A percentile compares a stretch with the other conserved stretches of the same genome.
These are phyloP conservation scores for Sebastes dallii DNA, from an alignment of 2,797 vertebrate genomes.

Conservation along the genomic window DNA sequence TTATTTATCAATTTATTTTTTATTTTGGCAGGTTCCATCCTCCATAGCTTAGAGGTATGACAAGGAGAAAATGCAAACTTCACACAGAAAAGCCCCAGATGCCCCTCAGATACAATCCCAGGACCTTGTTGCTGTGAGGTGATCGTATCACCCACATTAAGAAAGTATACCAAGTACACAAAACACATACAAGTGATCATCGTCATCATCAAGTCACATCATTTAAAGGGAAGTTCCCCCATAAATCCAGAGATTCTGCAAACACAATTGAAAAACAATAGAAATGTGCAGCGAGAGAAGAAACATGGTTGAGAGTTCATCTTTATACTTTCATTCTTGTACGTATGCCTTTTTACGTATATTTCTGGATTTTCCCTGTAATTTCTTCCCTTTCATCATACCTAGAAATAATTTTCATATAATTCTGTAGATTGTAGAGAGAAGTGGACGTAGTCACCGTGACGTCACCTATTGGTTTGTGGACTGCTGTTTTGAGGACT, in stretches of 20 bases:
- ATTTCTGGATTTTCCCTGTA: neutral
- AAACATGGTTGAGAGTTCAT: neutral
- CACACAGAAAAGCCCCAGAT: no score
- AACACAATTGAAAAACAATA: neutral
- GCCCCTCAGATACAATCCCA: no score
- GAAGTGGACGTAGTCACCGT: neutral
- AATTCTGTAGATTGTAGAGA: neutral
- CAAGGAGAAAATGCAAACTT: no score
- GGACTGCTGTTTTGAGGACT: no score
- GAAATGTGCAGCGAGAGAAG: neutral
- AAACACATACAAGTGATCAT: neutral
- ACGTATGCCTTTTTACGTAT: neutral
- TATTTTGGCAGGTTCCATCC: no score
- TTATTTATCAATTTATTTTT: no score
- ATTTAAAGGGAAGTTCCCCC: neutral
- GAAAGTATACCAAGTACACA: neutral
- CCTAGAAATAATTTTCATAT: no score
- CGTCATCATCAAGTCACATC: no score
- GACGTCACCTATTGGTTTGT: no score
- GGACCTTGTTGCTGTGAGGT: no score
- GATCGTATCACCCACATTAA: no score
- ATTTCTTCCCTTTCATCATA: neutral
- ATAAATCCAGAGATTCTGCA: neutral
- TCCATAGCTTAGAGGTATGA: no score
- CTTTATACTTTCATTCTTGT: neutral